phyloP scores from a whole-genome alignment of 2,113 vertebrate genomes.

The Amazona vittata region DNA sequence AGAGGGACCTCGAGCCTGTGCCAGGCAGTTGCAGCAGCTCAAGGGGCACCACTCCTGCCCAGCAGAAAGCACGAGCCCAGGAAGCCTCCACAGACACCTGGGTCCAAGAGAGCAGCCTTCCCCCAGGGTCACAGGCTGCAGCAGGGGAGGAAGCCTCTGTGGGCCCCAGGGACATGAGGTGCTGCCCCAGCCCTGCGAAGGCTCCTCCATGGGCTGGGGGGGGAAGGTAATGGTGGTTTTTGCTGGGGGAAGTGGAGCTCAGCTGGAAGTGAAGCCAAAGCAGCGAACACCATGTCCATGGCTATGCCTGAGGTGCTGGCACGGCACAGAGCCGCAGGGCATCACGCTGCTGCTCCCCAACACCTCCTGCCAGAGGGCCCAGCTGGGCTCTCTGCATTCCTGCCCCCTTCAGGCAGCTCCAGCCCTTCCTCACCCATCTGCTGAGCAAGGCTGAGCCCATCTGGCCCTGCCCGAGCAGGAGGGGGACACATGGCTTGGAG shows the following conservation, averaged over 20 bases:
- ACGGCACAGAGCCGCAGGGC: background rate
- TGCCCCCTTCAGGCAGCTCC: background rate
- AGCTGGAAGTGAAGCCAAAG: background rate
- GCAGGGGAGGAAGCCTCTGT: background rate
- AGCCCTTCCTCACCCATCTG: background rate
- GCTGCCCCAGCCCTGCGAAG: background rate
- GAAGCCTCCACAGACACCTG: background rate
- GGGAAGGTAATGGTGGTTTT: fast-evolving
- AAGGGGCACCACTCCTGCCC: background rate
- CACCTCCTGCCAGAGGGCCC: background rate
- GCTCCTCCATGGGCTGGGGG: fast-evolving
- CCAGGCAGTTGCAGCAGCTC: fast-evolving
- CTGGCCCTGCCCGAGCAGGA: background rate
- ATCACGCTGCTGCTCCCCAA: background rate
- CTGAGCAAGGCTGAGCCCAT: background rate
- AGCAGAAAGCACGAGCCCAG: background rate
- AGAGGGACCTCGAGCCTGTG: background rate
- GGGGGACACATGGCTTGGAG: background rate
- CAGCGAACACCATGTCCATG: fast-evolving
- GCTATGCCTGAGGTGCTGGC: background rate
- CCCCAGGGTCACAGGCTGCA: fast-evolving
- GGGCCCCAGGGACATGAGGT: fast-evolving
- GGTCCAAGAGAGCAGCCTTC: background rate
- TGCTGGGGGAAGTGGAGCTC: background rate
- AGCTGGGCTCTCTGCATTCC: background rate